phyloP scores from a whole-genome alignment of 2,113 vertebrate genomes.

The Bungarus multicinctus region DNA sequence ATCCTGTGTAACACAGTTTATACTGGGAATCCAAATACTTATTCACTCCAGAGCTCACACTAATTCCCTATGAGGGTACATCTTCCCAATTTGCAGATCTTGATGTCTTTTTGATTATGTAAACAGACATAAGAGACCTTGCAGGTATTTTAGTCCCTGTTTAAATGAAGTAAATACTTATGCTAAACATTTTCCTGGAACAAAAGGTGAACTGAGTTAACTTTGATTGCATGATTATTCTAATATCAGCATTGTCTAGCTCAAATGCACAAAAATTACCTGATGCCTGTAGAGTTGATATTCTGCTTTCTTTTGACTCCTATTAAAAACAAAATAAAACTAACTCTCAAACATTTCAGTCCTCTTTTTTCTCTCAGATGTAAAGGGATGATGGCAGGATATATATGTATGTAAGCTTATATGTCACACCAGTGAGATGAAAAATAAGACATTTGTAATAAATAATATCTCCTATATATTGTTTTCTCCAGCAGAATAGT shows the following conservation, averaged over 20 bases:
- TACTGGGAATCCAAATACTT: background rate
- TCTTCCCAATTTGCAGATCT: background rate
- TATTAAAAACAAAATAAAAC: constrained; percentile 1
- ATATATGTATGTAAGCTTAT: constrained; percentile 15
- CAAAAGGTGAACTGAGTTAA: background rate
- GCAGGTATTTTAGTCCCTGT: background rate
- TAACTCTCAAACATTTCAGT: constrained; percentile 1
- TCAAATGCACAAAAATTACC: background rate
- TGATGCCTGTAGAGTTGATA: background rate
- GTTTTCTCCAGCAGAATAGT: background rate
- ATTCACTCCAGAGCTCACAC: background rate
- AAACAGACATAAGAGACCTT: background rate
- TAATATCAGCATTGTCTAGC: background rate
- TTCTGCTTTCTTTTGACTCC: constrained; percentile 7
- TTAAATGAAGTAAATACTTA: background rate
- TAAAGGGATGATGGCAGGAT: constrained; percentile 43
- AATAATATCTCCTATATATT: background rate
- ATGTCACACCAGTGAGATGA: constrained; percentile 19
- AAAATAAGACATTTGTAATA: constrained; percentile 36
- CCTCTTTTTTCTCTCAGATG: background rate
- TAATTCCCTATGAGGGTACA: background rate
- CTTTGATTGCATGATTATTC: background rate
- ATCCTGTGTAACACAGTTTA: background rate
- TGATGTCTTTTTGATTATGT: background rate
- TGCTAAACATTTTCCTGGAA: background rate